These are phyloP conservation scores for Caenorhabditis virilis DNA, from an alignment of 2,888 invertebrate genomes.

Conservation along the genomic window DNA sequence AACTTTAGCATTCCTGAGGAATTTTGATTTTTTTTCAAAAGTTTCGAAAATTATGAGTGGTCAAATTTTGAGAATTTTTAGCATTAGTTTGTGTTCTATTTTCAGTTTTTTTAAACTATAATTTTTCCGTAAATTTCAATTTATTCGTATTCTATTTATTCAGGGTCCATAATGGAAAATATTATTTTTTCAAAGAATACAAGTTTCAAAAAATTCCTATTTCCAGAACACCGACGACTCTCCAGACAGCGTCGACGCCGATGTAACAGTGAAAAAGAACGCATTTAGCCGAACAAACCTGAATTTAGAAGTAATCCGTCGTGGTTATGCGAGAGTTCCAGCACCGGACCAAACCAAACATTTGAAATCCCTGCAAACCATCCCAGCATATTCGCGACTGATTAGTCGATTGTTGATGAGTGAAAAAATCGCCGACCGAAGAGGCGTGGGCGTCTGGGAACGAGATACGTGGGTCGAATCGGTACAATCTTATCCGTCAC, in stretches of 20 bases:
- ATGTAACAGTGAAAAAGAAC: conserved; percentile 63
- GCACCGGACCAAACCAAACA: conserved; percentile 59
- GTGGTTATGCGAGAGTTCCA: conserved; percentile 67
- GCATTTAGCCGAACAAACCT: conserved; percentile 60
- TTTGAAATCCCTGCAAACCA: conserved; percentile 60
- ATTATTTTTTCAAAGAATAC: too few relatives aligned
- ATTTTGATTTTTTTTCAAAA: too few relatives aligned
- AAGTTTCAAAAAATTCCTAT: background rate
- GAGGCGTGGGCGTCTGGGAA: conserved; percentile 69
- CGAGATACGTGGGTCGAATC: conserved; percentile 66
- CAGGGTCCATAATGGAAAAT: too few relatives aligned
- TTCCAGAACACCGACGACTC: conserved; percentile 41
- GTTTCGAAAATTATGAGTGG: too few relatives aligned
- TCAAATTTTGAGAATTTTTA: too few relatives aligned
- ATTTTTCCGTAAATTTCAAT: too few relatives aligned
- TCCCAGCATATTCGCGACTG: conserved; percentile 66
- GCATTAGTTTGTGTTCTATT: too few relatives aligned
- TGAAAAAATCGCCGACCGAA: conserved; percentile 66
- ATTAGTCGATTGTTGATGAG: conserved; percentile 63
- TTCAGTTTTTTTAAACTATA: too few relatives aligned
- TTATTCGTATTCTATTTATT: too few relatives aligned
- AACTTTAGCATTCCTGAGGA: too few relatives aligned
- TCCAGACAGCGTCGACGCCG: conserved; percentile 58
- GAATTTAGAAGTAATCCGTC: conserved; percentile 66
- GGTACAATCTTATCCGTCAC: conserved; percentile 62